Evolutionary conservation across 30 jellyfish, hydroid and myxozoan species (phyloP).

Genomic region (Turritopsis dohrnii): DNA sequence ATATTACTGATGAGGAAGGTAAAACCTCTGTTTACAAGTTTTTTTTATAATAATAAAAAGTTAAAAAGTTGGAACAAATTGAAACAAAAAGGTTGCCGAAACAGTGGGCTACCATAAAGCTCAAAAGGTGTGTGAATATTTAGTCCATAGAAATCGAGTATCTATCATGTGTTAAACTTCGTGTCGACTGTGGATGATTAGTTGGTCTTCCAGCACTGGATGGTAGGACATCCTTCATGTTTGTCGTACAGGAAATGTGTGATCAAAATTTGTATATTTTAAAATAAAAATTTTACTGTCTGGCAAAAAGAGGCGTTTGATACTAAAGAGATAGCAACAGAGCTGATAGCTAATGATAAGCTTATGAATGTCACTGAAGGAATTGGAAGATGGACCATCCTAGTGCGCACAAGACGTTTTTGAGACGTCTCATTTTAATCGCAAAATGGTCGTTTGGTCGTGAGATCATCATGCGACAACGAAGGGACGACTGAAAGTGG

Average conservation of each 20-base stretch:
- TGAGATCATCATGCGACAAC: too few species aligned
- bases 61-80: too few species aligned
- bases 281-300: conserved; percentile 1
- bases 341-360: conserved; percentile 11
- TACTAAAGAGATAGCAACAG: neutral
- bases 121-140: too few species aligned
- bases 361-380: conserved; percentile 35
- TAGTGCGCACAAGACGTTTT: too few species aligned
- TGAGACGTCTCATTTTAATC: too few species aligned
- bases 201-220: conserved; percentile 16
- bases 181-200: neutral
- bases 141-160: conserved; percentile 27
- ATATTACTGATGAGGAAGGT: conserved; percentile 14
- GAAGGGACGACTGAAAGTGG: too few species aligned
- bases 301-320: conserved; percentile 10
- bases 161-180: conserved; percentile 18
- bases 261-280: conserved; percentile 12
- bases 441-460: too few species aligned
- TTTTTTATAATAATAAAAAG: neutral
- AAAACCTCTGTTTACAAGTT: conserved; percentile 31
- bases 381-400: neutral
- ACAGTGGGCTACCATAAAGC: too few species aligned
- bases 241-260: conserved; percentile 18
- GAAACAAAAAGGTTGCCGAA: neutral
- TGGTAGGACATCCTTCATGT: conserved; percentile 20